Conservation (phyloP, 2,888 invertebrate species). For the Agrochola circellaris region DNA sequence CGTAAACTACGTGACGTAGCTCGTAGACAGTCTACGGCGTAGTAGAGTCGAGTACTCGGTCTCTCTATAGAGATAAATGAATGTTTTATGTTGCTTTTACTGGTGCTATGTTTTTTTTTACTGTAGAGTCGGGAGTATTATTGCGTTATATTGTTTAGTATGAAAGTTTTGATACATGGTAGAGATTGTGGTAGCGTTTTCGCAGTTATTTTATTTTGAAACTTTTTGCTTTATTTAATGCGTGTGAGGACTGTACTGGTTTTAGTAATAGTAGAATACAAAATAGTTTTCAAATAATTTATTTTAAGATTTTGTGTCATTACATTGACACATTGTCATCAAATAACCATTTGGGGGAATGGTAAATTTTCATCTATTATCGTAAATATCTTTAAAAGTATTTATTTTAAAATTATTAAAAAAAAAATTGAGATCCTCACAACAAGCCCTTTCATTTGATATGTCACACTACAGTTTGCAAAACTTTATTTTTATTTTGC, state of each 20-base stretch:
- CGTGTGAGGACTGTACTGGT: background rate
- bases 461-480: no score
- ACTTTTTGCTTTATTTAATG: background rate
- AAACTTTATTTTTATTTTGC: no score
- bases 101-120: slow-evolving; percentile 27
- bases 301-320: background rate
- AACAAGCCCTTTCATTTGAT: no score
- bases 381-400: no score
- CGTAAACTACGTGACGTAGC: slow-evolving; percentile 80
- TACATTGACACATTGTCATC: no score
- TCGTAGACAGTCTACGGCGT: slow-evolving; percentile 81
- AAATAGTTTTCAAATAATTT: no score
- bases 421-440: no score
- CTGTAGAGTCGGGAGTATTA: slow-evolving; percentile 27
- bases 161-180: slow-evolving; percentile 30
- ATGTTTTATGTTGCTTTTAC: slow-evolving; percentile 60
- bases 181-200: slow-evolving; percentile 4
- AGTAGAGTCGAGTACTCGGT: slow-evolving; percentile 72
- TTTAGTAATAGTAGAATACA: background rate
- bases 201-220: background rate
- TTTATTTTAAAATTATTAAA: no score
- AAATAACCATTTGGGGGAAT: no score
- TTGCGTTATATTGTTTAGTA: slow-evolving; percentile 40
- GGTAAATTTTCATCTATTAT: no score
- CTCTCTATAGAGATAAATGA: slow-evolving; percentile 51